Conservation (phyloP, 2,888 invertebrate genomes). For the Drosophila neonasuta region DNA sequence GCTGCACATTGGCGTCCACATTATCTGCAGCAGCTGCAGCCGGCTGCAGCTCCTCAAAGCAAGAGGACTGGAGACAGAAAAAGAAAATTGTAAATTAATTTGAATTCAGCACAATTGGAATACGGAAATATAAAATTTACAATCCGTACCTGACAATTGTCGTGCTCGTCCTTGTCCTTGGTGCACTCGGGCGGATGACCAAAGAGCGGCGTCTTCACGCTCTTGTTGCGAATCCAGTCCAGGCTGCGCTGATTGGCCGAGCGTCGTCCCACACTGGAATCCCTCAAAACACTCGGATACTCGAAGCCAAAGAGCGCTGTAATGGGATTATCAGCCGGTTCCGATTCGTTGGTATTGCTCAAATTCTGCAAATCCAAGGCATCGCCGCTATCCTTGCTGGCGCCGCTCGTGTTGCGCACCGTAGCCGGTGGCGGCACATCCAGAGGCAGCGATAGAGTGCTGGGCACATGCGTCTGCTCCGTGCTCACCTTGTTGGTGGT, state of each 20-base stretch:
- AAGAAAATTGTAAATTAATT: neutral
- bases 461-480: constrained; percentile 53
- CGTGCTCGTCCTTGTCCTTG: constrained; percentile 79
- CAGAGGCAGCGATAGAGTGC: constrained; percentile 54
- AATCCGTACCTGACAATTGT: constrained; percentile 84
- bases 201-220: constrained; percentile 72
- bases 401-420: constrained; percentile 71
- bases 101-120: neutral
- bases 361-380: constrained; percentile 79
- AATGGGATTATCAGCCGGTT: constrained; percentile 78
- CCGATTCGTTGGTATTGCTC: constrained; percentile 80
- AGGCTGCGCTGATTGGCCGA: constrained; percentile 65
- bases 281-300: constrained; percentile 62
- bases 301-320: constrained; percentile 70
- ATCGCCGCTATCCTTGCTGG: constrained; percentile 64
- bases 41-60: constrained; percentile 77
- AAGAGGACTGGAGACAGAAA: constrained; percentile 71
- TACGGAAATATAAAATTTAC: neutral
- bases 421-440: constrained; percentile 64
- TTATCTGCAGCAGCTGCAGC: constrained; percentile 50
- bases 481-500: constrained; percentile 75
- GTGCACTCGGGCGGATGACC: constrained; percentile 81
- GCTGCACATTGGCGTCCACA: constrained; percentile 61
- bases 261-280: constrained; percentile 69
- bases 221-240: constrained; percentile 64